Conservation (phyloP, 2,797 vertebrate species). For the Platalea minor region DNA sequence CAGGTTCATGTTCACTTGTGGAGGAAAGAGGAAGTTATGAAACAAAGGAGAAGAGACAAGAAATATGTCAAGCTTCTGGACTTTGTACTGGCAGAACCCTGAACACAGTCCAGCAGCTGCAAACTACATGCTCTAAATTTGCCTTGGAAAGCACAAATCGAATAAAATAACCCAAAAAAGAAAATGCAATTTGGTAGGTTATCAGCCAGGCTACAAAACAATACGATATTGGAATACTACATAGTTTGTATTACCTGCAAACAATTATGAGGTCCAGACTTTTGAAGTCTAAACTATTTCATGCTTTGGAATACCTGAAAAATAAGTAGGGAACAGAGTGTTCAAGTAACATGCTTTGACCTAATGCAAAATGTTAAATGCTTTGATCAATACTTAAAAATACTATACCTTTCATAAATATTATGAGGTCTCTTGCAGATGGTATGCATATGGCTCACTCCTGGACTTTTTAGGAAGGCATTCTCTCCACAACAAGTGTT, state of each 20-base stretch:
- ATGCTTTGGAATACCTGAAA: conserved; percentile 4
- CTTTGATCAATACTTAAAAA: background rate
- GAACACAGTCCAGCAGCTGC: background rate
- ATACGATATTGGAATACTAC: background rate
- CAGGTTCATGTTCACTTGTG: background rate
- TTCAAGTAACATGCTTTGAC: background rate
- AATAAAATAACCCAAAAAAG: background rate
- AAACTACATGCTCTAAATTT: background rate
- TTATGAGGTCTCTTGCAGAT: background rate
- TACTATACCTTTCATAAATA: conserved; percentile 31
- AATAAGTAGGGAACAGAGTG: background rate
- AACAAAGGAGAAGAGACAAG: background rate
- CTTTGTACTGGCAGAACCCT: background rate
- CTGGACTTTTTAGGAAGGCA: background rate
- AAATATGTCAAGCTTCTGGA: background rate
- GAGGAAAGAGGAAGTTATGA: background rate
- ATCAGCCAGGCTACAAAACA: background rate
- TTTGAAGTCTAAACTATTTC: background rate
- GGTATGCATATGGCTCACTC: accelerated
- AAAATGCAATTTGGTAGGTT: background rate
- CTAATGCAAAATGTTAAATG: background rate
- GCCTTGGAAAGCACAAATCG: background rate
- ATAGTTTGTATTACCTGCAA: background rate
- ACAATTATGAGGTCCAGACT: background rate
- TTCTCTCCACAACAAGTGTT: background rate